Conservation (phyloP, 1,140 invertebrate species). For the Drosophila elegans region DNA sequence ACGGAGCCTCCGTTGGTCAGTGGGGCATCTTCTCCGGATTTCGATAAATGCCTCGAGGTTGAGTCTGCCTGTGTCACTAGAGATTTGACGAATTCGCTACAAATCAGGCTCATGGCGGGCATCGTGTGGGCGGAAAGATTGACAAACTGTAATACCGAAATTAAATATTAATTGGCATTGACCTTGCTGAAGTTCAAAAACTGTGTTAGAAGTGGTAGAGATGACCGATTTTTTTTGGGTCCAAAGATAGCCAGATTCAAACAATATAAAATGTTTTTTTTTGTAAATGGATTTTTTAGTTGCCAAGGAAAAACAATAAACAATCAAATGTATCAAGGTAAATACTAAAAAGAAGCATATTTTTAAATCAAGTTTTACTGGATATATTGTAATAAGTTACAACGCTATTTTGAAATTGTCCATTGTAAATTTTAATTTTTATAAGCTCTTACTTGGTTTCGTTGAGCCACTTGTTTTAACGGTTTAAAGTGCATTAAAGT, state of each 20-base stretch:
- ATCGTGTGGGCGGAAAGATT: constrained; percentile 86
- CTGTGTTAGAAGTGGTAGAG: constrained; percentile 31
- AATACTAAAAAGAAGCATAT: too few species aligned
- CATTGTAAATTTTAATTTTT: too few species aligned
- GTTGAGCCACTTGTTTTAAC: too few species aligned
- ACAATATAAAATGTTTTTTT: too few species aligned
- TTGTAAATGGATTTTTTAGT: too few species aligned
- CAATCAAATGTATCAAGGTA: too few species aligned
- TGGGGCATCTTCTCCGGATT: not conserved
- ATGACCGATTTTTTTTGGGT: not conserved
- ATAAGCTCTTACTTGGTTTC: too few species aligned
- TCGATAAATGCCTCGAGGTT: constrained; percentile 24
- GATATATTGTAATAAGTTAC: too few species aligned
- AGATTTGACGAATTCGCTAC: constrained; percentile 85
- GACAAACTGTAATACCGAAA: constrained; percentile 85
- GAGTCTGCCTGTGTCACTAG: constrained; percentile 72
- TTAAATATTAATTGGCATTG: constrained; percentile 67
- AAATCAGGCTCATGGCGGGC: constrained; percentile 86
- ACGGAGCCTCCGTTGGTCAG: constrained; percentile 46
- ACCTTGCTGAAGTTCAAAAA: constrained; percentile 74
- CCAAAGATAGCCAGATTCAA: not conserved
- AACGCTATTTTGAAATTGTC: too few species aligned
- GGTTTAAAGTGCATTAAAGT: too few species aligned
- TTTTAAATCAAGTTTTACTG: too few species aligned
- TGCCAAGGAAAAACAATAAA: too few species aligned